A percentile compares a stretch with the other conserved stretches of the same genome.
Evolutionary conservation across 2,113 vertebrate genomes (phyloP).

Genomic region (Macrotis lagotis): DNA sequence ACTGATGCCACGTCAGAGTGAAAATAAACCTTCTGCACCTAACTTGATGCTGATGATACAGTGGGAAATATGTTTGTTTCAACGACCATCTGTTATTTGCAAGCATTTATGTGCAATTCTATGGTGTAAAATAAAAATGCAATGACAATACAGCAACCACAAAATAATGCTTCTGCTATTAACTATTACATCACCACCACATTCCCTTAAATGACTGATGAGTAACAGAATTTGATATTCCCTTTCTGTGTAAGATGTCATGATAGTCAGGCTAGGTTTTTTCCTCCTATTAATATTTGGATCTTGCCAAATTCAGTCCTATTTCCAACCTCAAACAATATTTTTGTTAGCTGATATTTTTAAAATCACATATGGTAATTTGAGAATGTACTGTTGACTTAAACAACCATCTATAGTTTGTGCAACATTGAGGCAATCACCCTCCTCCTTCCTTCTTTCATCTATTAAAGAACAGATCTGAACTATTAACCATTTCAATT

Average conservation of each 20-base stretch:
- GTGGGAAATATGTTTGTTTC: slow-evolving; percentile 70
- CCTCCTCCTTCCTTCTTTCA: background rate
- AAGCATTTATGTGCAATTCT: slow-evolving; percentile 50
- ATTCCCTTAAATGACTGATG: slow-evolving; percentile 39
- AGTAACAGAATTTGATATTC: slow-evolving; percentile 22
- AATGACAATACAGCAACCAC: slow-evolving; percentile 29
- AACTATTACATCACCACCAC: slow-evolving; percentile 27
- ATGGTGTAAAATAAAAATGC: slow-evolving; percentile 18
- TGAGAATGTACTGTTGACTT: slow-evolving; percentile 20
- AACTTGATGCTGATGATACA: slow-evolving; percentile 66
- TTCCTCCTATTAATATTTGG: slow-evolving; percentile 13
- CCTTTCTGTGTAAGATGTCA: slow-evolving; percentile 44
- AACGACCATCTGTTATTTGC: slow-evolving; percentile 59
- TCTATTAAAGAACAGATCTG: slow-evolving; percentile 10
- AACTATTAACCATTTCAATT: slow-evolving; percentile 2
- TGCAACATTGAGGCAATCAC: background rate
- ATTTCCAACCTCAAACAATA: background rate
- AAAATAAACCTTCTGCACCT: slow-evolving; percentile 70
- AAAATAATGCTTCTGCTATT: slow-evolving; percentile 31
- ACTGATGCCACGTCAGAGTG: slow-evolving; percentile 9
- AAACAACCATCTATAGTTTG: background rate
- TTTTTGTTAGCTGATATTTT: slow-evolving; percentile 25
- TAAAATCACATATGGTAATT: slow-evolving; percentile 39
- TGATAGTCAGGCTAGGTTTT: background rate
- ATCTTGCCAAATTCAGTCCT: background rate